These are phyloP conservation scores for Pygmarrhopalites habei DNA, from an alignment of 1,140 invertebrate genomes.

Conservation along the genomic window DNA sequence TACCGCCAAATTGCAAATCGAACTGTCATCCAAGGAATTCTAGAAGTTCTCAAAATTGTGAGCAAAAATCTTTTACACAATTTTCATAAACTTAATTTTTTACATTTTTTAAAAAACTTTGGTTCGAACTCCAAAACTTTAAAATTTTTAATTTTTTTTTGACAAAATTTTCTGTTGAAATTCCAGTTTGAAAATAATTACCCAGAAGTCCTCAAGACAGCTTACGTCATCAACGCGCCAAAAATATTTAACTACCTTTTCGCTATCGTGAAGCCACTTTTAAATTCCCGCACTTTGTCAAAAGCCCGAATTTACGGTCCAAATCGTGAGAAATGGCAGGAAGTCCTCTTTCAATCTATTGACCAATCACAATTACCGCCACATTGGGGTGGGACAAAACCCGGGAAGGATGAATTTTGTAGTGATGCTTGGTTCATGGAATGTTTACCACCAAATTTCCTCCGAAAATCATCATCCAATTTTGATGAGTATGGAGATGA, in stretches of 20 bases:
- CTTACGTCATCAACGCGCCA: conserved; percentile 51
- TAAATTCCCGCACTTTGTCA: conserved; percentile 78
- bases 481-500: conserved; percentile 13
- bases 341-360: conserved; percentile 57
- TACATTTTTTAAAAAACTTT: too few species aligned
- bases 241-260: conserved; percentile 79
- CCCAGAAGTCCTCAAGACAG: conserved; percentile 22
- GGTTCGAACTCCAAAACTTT: too few species aligned
- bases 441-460: neutral
- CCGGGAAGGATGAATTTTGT: conserved; percentile 5
- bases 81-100: too few species aligned
- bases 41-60: conserved; percentile 12
- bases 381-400: conserved; percentile 62
- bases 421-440: conserved; percentile 9
- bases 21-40: conserved; percentile 23
- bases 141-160: too few species aligned
- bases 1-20: conserved; percentile 23
- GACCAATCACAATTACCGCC: conserved; percentile 68
- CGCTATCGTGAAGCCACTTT: conserved; percentile 73
- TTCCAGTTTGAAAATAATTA: conserved; percentile 29
- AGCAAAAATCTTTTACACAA: conserved; percentile 5
- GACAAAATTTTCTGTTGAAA: too few species aligned
- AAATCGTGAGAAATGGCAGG: conserved; percentile 66
- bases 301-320: conserved; percentile 80
- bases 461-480: neutral